Conservation (phyloP, 2,113 vertebrate species). For the Labrus mixtus region DNA sequence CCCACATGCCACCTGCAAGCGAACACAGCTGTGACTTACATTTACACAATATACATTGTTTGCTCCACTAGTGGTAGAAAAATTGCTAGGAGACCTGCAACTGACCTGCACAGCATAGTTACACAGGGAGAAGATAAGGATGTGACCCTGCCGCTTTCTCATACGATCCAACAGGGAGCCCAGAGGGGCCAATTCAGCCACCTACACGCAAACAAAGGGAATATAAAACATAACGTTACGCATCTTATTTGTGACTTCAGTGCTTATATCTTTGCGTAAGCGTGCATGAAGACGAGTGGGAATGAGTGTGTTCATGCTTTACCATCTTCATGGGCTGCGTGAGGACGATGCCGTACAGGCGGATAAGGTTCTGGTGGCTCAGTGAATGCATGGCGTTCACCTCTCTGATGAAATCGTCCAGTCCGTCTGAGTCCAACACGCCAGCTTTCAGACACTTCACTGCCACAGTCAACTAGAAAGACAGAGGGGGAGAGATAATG, state of each 20-base stretch:
- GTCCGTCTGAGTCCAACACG: constrained; percentile 91
- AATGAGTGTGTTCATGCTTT: constrained; percentile 46
- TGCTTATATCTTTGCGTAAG: background rate
- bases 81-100: too few relatives aligned
- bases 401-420: constrained; percentile 97
- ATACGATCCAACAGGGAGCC: constrained; percentile 95
- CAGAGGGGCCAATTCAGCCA: constrained; percentile 93
- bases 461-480: constrained; percentile 90
- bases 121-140: constrained; percentile 94
- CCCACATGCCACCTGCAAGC: constrained; percentile 91
- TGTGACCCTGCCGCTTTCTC: constrained; percentile 95
- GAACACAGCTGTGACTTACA: background rate
- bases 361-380: constrained; percentile 96
- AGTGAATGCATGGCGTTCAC: constrained; percentile 99
- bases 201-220: constrained; percentile 77
- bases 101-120: constrained; percentile 93
- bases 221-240: too few relatives aligned
- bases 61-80: too few relatives aligned
- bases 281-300: too few relatives aligned
- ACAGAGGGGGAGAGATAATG: background rate
- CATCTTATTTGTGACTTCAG: too few relatives aligned
- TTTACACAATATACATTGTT: too few relatives aligned
- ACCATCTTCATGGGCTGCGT: constrained; percentile 99
- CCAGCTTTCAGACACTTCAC: constrained; percentile 97
- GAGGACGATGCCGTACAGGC: constrained; percentile 94